Evolutionary conservation across 2,888 invertebrate species (phyloP), one percentile per base, ranked within the genome.

Genomic region (Drosophila greeni): DNA sequence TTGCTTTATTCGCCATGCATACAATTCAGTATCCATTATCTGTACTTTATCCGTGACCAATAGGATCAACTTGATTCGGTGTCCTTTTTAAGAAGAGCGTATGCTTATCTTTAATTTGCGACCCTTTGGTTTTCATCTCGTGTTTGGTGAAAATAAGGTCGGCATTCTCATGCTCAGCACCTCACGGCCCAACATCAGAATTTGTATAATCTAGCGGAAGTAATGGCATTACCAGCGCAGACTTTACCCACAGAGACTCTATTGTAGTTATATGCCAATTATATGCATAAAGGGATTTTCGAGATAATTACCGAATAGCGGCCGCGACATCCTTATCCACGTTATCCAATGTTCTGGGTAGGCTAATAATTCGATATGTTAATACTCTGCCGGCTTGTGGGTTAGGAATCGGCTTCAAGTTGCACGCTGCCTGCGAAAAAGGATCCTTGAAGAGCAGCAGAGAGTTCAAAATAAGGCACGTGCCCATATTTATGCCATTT

Each of bases 401-500:
- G 56, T 67, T 72, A 61, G 53, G 55, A 72, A 65, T 66, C 56
- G 75, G 78, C 72, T 70, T 83, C 76, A 70, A 65, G 72, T 82
- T 76, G 70, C 74, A 74, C 43, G 57, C 60, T 65, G 52, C 33
- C 40, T 39, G 36, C 31, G 20, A 36, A 49, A 71, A 70, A 57
- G 70, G 73, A 37, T 37, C 43, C 39, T 14, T 23, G 55, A 11
- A 42, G 58, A 58, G 59, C 34, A n/a, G 12, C 26, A 55, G 34
- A 34, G 55, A 43, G 58, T 47, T 58, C 64, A 74, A 75, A 83
- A 65, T 70, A 64, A 66, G 64, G 75, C 88, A 88, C 88, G 88
- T 87, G 88, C 79, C 88, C 85, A 80, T 88, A 87, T 87, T 88
- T 88, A 87, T 85, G 85, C 75, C 83, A 76, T 84, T 85, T 76